Evolutionary conservation across 2,888 invertebrate genomes (phyloP), one percentile per base, ranked within the genome.

Genomic region (Meganola albula): DNA sequence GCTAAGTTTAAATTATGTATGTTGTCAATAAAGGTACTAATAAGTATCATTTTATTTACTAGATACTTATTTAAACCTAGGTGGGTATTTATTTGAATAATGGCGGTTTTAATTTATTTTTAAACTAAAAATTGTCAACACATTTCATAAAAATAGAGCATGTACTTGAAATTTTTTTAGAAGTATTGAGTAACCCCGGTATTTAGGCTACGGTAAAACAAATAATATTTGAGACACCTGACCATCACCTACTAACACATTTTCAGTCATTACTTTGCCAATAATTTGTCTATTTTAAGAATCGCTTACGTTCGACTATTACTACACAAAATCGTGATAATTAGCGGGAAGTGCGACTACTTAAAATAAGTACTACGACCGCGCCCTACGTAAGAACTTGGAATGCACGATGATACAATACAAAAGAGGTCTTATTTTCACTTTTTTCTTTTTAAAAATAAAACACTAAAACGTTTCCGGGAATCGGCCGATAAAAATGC

Each of bases 221-320:
- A 55, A 45, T 48, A 64, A 64, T 64, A 71, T 71, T 74, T 59
- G 60, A 53, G 60, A 58, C 52, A 60, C 52, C 60, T 76, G 79
- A 80, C 84, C 83, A 77, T 84, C 80, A 83, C 84, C 84, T 70
- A 80, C 69, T 82, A 49, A 78, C 82, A 76, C 64, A 69, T 73
- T 67, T 65, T 40, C 51, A 68, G 48, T 67, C 64, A 62, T 68
- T 49, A 60, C 58, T 67, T 64, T 64, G 69, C 65, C 63, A 70
- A 73, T 65, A 58, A 62, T 62, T 58, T 43, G 45, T 57, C 71
- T 79, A 82, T 79, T 82, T 78, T 73, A 58, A 64, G 75, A 74
- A 44, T 37, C 44, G 30, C 45, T 59, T 61, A 58, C 46, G 49
- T 57, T 55, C 52, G 57, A 41, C 50, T 43, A 40, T 57, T 51